Evolutionary conservation across 2,113 vertebrate genomes (phyloP).

Genomic region (Hemichromis elongatus): DNA sequence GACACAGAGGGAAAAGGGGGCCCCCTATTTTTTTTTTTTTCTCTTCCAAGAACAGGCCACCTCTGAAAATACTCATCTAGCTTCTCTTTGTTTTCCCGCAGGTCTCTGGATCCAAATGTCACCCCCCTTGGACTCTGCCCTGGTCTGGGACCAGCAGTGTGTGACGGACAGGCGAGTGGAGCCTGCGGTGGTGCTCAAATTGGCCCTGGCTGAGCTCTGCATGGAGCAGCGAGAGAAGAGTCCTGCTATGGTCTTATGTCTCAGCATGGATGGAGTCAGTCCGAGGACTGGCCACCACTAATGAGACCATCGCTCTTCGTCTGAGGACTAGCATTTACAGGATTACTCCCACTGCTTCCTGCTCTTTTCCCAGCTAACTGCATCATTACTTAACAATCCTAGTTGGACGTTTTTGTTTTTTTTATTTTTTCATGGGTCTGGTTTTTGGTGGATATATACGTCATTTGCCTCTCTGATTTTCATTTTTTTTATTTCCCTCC

Average conservation of each 20-base stretch:
- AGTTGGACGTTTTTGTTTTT: conserved; percentile 58
- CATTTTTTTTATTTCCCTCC: conserved; percentile 42
- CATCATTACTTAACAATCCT: conserved; percentile 49
- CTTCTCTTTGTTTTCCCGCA: conserved; percentile 60
- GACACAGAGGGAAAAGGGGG: not conserved
- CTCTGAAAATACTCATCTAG: conserved; percentile 51
- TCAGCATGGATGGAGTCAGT: conserved; percentile 78
- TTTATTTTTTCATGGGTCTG: not conserved
- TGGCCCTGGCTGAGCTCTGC: conserved; percentile 64
- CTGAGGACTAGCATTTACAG: conserved; percentile 68
- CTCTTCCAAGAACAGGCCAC: not conserved
- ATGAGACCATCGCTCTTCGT: conserved; percentile 65
- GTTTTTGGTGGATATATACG: conserved; percentile 57
- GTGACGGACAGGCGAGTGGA: conserved; percentile 65
- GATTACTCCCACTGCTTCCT: conserved; percentile 69
- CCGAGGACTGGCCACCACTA: conserved; percentile 72
- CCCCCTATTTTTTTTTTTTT: not conserved
- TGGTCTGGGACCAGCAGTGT: conserved; percentile 66
- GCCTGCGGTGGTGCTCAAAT: conserved; percentile 59
- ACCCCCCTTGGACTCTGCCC: conserved; percentile 60
- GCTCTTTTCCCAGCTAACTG: conserved; percentile 51
- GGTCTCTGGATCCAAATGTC: conserved; percentile 76
- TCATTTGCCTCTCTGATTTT: conserved; percentile 54
- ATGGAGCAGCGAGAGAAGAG: conserved; percentile 64
- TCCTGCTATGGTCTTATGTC: conserved; percentile 70